A percentile compares a stretch with the other conserved stretches of the same genome.
Evolutionary conservation across 2,888 invertebrate genomes (phyloP).

Genomic region (Cephus nigrinus): DNA sequence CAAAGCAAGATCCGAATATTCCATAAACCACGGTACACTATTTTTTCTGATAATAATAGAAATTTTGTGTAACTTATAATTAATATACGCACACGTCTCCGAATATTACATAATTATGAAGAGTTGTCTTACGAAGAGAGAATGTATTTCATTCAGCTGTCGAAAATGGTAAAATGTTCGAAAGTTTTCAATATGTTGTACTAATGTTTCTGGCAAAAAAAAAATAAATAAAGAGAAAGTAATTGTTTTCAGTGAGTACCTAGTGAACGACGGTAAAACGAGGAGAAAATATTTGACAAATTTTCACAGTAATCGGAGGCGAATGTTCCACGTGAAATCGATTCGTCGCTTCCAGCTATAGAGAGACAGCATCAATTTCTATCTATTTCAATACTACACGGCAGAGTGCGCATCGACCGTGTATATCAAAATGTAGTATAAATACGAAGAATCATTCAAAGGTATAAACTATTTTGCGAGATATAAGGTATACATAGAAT

Average conservation of each 20-base stretch:
- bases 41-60: not conserved
- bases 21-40: not conserved
- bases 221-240: not conserved
- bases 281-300: not conserved
- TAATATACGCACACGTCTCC: not conserved
- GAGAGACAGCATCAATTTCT: not conserved
- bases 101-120: no score
- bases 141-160: not conserved
- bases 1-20: conserved; percentile 10
- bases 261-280: not conserved
- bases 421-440: not conserved
- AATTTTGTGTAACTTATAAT: not conserved
- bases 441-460: not conserved
- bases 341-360: not conserved
- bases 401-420: not conserved
- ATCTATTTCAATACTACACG: not conserved
- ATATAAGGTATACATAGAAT: not conserved
- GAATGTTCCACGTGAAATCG: not conserved
- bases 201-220: not conserved
- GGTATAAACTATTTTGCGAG: not conserved
- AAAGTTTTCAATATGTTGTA: not conserved
- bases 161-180: not conserved
- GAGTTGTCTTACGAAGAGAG: not conserved
- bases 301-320: not conserved
- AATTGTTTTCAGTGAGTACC: not conserved